Evolutionary conservation across 2,797 vertebrate species (phyloP).

Genomic region (Borostomias antarcticus): DNA sequence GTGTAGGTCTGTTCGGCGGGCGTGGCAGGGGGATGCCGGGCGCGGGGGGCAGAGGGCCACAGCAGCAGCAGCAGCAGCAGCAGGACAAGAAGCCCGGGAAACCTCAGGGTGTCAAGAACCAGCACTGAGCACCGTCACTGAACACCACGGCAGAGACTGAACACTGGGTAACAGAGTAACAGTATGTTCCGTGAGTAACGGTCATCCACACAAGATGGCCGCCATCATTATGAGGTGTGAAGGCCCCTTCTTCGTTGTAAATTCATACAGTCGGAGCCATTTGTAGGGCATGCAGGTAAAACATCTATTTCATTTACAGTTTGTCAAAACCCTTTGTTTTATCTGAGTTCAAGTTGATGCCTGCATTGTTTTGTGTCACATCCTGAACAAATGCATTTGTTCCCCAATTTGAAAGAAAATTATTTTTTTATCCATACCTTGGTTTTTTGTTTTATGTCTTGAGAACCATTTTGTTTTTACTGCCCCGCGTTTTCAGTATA

Average conservation of each 20-base stretch:
- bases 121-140: constrained; percentile 75
- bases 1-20: constrained; percentile 83
- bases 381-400: not conserved
- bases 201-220: too few relatives aligned
- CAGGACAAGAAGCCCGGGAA: constrained; percentile 93
- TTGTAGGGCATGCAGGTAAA: not conserved
- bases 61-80: constrained; percentile 82
- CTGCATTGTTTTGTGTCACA: not conserved
- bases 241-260: not conserved
- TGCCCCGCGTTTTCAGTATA: too few relatives aligned
- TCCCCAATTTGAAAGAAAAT: not conserved
- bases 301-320: not conserved
- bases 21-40: constrained; percentile 86
- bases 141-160: not conserved
- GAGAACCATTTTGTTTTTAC: not conserved
- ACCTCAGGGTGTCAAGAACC: constrained; percentile 84
- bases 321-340: not conserved
- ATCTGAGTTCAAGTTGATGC: too few relatives aligned
- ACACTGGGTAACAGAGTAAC: not conserved
- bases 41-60: constrained; percentile 81
- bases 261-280: not conserved
- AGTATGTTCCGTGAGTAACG: constrained; percentile 7
- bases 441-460: constrained; percentile 5
- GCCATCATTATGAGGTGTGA: too few relatives aligned
- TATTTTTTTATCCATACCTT: not conserved